Evolutionary conservation across 1,140 invertebrate genomes (phyloP).

Genomic region (Drosophila sp.): DNA sequence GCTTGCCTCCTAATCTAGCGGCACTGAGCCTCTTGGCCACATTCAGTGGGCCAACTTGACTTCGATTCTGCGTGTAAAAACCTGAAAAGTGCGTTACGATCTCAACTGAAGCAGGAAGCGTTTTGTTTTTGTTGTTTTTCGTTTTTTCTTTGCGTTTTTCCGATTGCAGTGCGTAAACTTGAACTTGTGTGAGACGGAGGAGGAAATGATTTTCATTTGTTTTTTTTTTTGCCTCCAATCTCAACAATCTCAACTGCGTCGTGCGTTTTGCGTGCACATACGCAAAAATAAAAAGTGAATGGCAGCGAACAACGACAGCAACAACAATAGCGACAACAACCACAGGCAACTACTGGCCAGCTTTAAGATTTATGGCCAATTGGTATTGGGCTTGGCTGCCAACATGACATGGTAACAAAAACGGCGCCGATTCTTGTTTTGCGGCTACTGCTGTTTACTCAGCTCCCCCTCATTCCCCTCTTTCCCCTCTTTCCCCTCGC

Average conservation of each 20-base stretch:
- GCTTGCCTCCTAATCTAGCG: conserved; percentile 7
- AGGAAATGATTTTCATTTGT: conserved; percentile 39
- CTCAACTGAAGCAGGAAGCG: conserved; percentile 54
- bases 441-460: conserved; percentile 53
- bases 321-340: conserved; percentile 1
- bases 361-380: conserved; percentile 78
- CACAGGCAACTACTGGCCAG: conserved; percentile 29
- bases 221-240: conserved; percentile 7
- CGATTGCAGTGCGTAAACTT: conserved; percentile 67
- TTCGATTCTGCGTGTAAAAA: conserved; percentile 48
- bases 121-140: neutral
- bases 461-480: neutral
- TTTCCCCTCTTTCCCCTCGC: conserved; percentile 1
- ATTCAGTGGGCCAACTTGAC: conserved; percentile 63
- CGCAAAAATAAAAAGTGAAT: conserved; percentile 77
- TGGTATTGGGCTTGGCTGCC: conserved; percentile 77
- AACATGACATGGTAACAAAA: conserved; percentile 74
- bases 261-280: conserved; percentile 51
- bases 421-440: conserved; percentile 55
- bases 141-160: conserved; percentile 9
- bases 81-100: conserved; percentile 56
- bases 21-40: neutral
- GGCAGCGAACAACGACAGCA: conserved; percentile 30
- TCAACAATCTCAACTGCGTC: conserved; percentile 41
- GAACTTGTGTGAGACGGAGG: conserved; percentile 55